Evolutionary conservation across 1,140 invertebrate genomes (phyloP).

Genomic region (Phortica variegata): DNA sequence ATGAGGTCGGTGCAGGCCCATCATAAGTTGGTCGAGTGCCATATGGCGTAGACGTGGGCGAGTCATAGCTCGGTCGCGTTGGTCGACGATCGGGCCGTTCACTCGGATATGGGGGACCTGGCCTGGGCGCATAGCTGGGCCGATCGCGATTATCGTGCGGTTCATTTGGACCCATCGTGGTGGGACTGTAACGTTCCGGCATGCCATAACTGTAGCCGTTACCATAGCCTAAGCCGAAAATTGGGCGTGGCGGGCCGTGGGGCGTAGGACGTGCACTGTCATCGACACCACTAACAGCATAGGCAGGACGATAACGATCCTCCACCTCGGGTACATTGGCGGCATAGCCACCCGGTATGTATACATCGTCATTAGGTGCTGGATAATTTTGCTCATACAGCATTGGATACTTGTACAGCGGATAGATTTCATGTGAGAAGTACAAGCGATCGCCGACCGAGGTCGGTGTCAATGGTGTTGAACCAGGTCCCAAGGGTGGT

Average conservation of each 20-base stretch:
- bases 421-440: conserved; percentile 52
- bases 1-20: conserved; percentile 21
- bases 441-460: conserved; percentile 44
- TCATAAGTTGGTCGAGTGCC: conserved; percentile 28
- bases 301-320: conserved; percentile 39
- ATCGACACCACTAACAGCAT: conserved; percentile 18
- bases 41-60: conserved; percentile 24
- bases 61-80: conserved; percentile 21
- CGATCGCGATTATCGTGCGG: conserved; percentile 26
- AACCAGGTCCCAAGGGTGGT: conserved; percentile 9
- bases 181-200: conserved; percentile 42
- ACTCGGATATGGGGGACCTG: conserved; percentile 10
- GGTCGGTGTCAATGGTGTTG: conserved; percentile 18
- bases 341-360: conserved; percentile 49
- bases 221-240: conserved; percentile 50
- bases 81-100: conserved; percentile 21
- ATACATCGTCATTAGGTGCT: conserved; percentile 44
- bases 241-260: conserved; percentile 38
- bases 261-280: conserved; percentile 25
- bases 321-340: conserved; percentile 46
- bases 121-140: conserved; percentile 28
- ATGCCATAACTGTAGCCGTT: conserved; percentile 54
- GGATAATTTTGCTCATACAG: conserved; percentile 55
- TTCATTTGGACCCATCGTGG: conserved; percentile 23
- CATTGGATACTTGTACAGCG: conserved; percentile 50